Evolutionary conservation across 2,113 vertebrate species (phyloP).

Genomic region (Girardinichthys multiradiatus): DNA sequence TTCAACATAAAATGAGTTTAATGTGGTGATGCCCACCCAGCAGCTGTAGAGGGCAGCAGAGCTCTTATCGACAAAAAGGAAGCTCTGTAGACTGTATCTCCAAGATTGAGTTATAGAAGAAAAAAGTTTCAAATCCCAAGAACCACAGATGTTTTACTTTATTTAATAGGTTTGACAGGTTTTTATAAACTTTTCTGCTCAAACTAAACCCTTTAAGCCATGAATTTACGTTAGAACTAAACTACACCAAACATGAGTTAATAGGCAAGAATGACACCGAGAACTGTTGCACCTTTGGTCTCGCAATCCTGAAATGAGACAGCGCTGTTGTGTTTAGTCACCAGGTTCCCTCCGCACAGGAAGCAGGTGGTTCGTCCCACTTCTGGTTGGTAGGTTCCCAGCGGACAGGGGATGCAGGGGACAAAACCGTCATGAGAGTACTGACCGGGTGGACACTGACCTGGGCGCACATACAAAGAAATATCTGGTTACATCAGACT

Average conservation of each 20-base stretch:
- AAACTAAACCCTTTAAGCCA: conserved; percentile 1
- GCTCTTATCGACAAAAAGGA: conserved; percentile 3
- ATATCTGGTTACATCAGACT: conserved; percentile 10
- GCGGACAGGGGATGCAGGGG: conserved; percentile 87
- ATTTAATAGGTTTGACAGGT: conserved; percentile 2
- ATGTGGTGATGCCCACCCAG: conserved; percentile 6
- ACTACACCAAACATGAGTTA: conserved; percentile 12
- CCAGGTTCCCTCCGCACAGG: conserved; percentile 88
- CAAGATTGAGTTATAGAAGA: background rate
- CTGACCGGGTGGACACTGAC: conserved; percentile 90
- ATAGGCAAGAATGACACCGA: background rate
- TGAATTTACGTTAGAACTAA: background rate
- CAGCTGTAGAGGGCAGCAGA: conserved; percentile 63
- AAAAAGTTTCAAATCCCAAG: background rate
- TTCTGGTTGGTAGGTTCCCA: conserved; percentile 92
- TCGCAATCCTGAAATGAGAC: conserved; percentile 93
- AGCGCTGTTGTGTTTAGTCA: conserved; percentile 83
- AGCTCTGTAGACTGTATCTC: background rate
- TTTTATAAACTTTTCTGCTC: conserved; percentile 8
- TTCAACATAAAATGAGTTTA: background rate
- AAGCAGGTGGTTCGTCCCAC: conserved; percentile 90
- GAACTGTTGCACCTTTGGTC: conserved; percentile 87
- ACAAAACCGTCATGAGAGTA: conserved; percentile 90
- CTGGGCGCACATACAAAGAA: conserved; percentile 70
- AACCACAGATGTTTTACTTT: conserved; percentile 21